Evolutionary conservation across 2,797 vertebrate genomes (phyloP), one percentile per base, ranked within the genome.

Genomic region (Notolepis coatsorum): DNA sequence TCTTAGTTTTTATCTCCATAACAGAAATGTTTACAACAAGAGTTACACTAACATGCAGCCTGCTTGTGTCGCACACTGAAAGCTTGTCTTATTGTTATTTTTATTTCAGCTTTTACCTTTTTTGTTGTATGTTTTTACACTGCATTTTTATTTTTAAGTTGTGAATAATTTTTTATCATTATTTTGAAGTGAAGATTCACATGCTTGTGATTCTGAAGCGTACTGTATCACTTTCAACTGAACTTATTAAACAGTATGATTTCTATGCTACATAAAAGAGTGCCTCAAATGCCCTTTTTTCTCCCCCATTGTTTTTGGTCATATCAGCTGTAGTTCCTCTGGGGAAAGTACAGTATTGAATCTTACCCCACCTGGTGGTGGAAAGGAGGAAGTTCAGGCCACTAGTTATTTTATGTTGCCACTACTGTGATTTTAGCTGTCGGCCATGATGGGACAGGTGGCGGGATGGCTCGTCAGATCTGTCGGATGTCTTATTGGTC

Each of bases 201-300:
- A 78, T 71, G 48, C 68, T 77, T 74, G 77, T 66, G 74, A 67
- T 71, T 49, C 30, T 65, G 56, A 70, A 71, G 69, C 68, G 64
- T 75, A 79, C 60, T 81, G 55, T 79, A 77, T 80, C 75, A 84
- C 79, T 81, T n/a, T 72, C 57, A 75, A 78, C 67, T 51, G 55
- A 75, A 78, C 67, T 51, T 71, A 92, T 88, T 88, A 89, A 91
- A 91, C 66, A 62, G 66, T 75, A 73, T 68, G 71, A 83, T 65
- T 67, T 74, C 27, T 59, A 43, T 75, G 61, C 73, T 81, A 72
- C 75, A 73, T 66, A 73, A 52, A n/a, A 61, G 55, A 56, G 5
- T 43, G 20, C 20, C 54, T 66, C 45, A 13, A 24, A n/a, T n/a
- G 45, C 2, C 24, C 27, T 31, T 18, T 58, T 57, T 57, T 49